Evolutionary conservation across 2,888 invertebrate species (phyloP), one percentile per base, ranked within the genome.

Genomic region (Gonocerus acuteangulatus): DNA sequence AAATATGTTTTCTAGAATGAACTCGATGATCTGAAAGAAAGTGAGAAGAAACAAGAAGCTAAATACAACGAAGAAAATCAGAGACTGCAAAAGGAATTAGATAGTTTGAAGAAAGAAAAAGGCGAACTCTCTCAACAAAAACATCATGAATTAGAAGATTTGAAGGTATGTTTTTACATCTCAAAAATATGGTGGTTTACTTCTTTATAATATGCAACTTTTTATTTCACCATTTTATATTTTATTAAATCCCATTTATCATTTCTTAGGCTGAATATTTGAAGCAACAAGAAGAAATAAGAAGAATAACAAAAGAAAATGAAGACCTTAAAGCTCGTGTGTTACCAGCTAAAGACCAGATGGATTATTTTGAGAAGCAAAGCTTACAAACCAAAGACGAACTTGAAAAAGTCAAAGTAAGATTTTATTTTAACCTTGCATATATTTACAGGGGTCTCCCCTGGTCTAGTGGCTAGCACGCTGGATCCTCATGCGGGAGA

Each of bases 61-160:
- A 70, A 71, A 61, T 65, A 73, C 51, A 68, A 67, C 21, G 71
- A 72, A 65, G 68, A 71, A 57, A 71, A 72, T 61, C 65, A 70
- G 48, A 70, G 72, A 61, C 66, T 74, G 16, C 69, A 71, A 57
- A 68, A 68, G 47, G 71, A 73, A 68, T 56, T 72, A 45, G 60
- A 52, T 27, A 21, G 22, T 7, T 9, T 34, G 0, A 39, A 60
- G 15, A 61, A 57, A 36, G 36, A 62, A 34, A 39, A 61, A 7
- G 42, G 13, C 19, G 39, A 60, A 34, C 59, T 42, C 15, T 22
- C 44, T 39, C 45, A 48, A 47, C 48, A 65, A 19, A 54, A 13
- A 48, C 18, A 57, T 13, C 9, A 58, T 2, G 39, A 42, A 11
- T 23, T 54, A 9, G 54, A 54, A 54, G 2, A 23, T 6, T 42